Evolutionary conservation across 2,888 invertebrate species (phyloP), one percentile per base, ranked within the genome.

Genomic region (Caenorhabditis auriculariae): DNA sequence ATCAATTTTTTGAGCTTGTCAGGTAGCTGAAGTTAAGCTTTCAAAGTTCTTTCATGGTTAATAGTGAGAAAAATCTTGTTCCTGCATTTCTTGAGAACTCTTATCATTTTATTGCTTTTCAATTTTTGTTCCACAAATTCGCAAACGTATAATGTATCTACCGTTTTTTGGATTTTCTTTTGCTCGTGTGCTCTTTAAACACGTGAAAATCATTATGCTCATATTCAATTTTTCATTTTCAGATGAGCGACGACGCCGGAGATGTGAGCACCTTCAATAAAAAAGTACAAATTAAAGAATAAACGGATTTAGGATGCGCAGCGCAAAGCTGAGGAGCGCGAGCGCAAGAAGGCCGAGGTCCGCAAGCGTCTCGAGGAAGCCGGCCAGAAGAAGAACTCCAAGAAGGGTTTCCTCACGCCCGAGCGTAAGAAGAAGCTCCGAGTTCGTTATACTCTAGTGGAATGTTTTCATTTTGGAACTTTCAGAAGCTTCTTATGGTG

Each of bases 341-440:
- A 95, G 87, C 89, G 91, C 88, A 93, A 94, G 88, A 91, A 94
- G 87, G 94, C 94, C 84, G 94, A 95, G 86, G 73, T 70, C 54
- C 90, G 94, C 86, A 91, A 91, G 87, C 92, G 94, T 84, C 90
- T 94, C 88, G 95, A 96, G 86, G 94, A 94, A 85, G 92, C 91
- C 84, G 92, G 91, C 84, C 94, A 94, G 87, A 95, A 95, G 87
- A 64, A 64, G 52, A 66, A 70, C 60, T 82, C 82, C 57, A 96
- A 96, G 90, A 96, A 96, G 87, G 96, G 96, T 88, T 95, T 96
- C 89, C 67, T 94, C 91, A 94, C 95, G 83, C 94, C 94, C 72
- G 95, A 96, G 87, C 93, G 96, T 87, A 96, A 96, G 91, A 96
- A 95, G 91, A 94, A 95, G 86, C 92, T 96, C 84, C 90, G 95